Percentiles rank a stretch among this genome's conserved stretches.
Conservation (phyloP, 2,113 vertebrate genomes). For the Phalacrocorax brasilianus region DNA sequence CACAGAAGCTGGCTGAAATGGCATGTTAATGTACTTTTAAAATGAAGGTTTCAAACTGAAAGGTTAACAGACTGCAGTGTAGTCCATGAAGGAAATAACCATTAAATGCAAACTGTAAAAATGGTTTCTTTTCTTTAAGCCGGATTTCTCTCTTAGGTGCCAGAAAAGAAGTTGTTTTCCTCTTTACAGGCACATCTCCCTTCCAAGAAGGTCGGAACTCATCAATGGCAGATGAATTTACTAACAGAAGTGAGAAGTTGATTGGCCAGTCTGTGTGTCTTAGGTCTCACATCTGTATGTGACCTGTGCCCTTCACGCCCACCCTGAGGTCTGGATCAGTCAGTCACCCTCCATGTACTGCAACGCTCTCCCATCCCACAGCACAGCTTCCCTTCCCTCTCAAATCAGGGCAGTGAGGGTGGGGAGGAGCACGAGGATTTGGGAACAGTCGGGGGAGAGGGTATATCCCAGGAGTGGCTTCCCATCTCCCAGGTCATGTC, state of each 20-base stretch:
- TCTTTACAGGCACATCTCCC: not conserved
- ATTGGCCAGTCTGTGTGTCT: not conserved
- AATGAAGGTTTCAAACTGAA: not conserved
- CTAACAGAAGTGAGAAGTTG: not conserved
- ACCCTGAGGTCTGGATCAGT: rapidly evolving
- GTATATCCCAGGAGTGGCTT: not conserved
- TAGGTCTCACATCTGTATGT: not conserved
- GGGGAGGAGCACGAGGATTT: not conserved
- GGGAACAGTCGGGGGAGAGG: not conserved
- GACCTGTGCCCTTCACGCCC: not conserved
- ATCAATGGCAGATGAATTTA: not conserved
- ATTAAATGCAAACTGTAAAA: not conserved
- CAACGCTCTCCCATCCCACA: not conserved
- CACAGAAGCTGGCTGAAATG: not conserved
- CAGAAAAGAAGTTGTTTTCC: not conserved
- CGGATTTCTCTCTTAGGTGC: not conserved
- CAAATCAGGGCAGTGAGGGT: not conserved
- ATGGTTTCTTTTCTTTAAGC: not conserved
- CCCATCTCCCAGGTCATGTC: not conserved
- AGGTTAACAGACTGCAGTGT: not conserved
- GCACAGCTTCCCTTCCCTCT: not conserved
- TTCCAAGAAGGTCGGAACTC: not conserved
- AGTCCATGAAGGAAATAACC: not conserved
- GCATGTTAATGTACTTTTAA: not conserved
- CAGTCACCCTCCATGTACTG: not conserved